Conservation (phyloP, 2,888 invertebrate species). For the Diarsia mendica region DNA sequence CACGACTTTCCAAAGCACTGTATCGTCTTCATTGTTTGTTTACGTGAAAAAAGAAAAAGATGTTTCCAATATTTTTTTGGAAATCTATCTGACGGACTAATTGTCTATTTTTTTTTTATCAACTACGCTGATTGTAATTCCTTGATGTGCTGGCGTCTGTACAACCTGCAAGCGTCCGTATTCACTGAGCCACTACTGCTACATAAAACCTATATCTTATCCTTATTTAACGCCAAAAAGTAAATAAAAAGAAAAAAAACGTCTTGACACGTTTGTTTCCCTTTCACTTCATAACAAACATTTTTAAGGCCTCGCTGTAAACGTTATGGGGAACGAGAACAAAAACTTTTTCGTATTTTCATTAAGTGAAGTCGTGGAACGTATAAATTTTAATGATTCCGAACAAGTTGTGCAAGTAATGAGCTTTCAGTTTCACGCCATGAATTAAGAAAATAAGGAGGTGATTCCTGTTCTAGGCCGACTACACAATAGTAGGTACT, state of each 20-base stretch:
- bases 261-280: slow-evolving; percentile 42
- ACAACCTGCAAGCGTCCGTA: background rate
- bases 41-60: too few species aligned
- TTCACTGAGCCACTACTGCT: background rate
- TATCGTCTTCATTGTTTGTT: too few species aligned
- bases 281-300: slow-evolving; percentile 53
- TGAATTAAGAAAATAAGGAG: slow-evolving; percentile 58
- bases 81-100: too few species aligned
- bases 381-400: slow-evolving; percentile 86
- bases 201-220: background rate
- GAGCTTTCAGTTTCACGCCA: slow-evolving; percentile 75
- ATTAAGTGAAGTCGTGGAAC: slow-evolving; percentile 79
- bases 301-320: slow-evolving; percentile 61
- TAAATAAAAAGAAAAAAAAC: slow-evolving; percentile 8
- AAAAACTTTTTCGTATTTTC: slow-evolving; percentile 78
- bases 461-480: background rate
- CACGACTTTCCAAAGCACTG: too few species aligned
- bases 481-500: background rate
- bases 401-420: slow-evolving; percentile 81
- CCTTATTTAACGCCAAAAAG: background rate
- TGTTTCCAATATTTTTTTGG: too few species aligned
- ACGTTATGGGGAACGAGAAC: slow-evolving; percentile 60
- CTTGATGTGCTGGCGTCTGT: too few species aligned
- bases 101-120: too few species aligned
- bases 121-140: too few species aligned